These are phyloP conservation scores for Bombylius major DNA, from an alignment of 2,888 invertebrate species.

Conservation along the genomic window DNA sequence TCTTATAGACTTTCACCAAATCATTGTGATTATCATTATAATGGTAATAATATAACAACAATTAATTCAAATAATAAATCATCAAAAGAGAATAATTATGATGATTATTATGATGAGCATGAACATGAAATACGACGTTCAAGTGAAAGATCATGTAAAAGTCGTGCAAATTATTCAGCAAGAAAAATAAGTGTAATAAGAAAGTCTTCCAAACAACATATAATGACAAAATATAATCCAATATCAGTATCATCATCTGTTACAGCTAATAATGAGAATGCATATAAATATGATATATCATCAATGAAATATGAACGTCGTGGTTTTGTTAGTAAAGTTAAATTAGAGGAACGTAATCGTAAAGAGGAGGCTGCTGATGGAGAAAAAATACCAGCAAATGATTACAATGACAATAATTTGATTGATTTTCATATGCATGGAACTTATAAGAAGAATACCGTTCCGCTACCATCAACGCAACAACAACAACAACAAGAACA, in stretches of 20 bases:
- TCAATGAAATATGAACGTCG: constrained; percentile 33
- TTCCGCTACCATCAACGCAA: constrained; percentile 12
- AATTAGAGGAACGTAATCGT: constrained; percentile 20
- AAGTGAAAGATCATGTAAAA: constrained; percentile 50
- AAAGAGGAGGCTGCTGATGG: constrained; percentile 21
- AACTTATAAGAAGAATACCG: constrained; percentile 9
- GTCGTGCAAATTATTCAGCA: constrained; percentile 42
- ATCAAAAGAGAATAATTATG: constrained; percentile 9
- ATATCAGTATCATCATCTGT: neutral
- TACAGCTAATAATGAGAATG: constrained; percentile 27
- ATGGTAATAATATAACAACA: constrained; percentile 26
- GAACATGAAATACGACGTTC: constrained; percentile 51
- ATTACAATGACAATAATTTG: constrained; percentile 36
- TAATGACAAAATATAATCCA: neutral
- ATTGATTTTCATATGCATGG: constrained; percentile 28
- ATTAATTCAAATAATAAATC: constrained; percentile 30
- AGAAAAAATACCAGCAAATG: constrained; percentile 17
- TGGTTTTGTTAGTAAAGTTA: constrained; percentile 32
- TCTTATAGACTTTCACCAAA: constrained; percentile 33
- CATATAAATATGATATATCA: constrained; percentile 34
- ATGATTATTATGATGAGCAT: constrained; percentile 43
- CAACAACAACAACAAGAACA: constrained; percentile 7
- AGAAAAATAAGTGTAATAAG: constrained; percentile 36
- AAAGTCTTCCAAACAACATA: constrained; percentile 18
- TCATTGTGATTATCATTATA: constrained; percentile 38